Percentiles rank a stretch among this genome's conserved stretches.
Evolutionary conservation across 2,888 invertebrate species (phyloP).

Genomic region (Candidula unifasciata): DNA sequence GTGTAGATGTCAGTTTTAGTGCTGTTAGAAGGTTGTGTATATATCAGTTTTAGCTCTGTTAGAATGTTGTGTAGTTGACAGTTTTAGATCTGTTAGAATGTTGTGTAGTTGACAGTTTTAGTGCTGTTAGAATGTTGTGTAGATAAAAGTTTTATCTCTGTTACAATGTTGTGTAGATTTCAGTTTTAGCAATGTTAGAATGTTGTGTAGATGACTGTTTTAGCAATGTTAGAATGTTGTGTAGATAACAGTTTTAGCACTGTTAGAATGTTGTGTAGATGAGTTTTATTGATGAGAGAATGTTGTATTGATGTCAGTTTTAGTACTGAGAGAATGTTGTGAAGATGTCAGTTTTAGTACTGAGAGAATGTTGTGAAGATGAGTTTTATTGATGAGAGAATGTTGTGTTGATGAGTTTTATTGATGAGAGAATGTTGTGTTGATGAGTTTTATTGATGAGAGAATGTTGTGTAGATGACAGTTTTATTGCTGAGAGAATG

Average conservation of each 20-base stretch:
- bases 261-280: not conserved
- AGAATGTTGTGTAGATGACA: not conserved
- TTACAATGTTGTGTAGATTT: not conserved
- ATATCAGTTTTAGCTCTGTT: not conserved
- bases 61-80: not conserved
- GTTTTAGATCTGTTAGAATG: not conserved
- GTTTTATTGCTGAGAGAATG: not conserved
- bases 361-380: not conserved
- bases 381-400: not conserved
- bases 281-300: not conserved
- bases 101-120: not conserved
- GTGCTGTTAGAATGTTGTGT: too few species aligned
- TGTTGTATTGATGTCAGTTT: not conserved
- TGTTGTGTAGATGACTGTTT: not conserved
- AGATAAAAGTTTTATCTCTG: not conserved
- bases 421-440: not conserved
- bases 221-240: not conserved
- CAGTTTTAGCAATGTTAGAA: not conserved
- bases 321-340: not conserved
- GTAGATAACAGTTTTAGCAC: not conserved
- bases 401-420: not conserved
- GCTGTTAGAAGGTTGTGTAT: not conserved
- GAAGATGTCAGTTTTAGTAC: not conserved
- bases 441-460: not conserved
- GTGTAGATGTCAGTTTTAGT: not conserved